Evolutionary conservation across 2,797 vertebrate species (phyloP).

Genomic region (Eospalax fontanierii): DNA sequence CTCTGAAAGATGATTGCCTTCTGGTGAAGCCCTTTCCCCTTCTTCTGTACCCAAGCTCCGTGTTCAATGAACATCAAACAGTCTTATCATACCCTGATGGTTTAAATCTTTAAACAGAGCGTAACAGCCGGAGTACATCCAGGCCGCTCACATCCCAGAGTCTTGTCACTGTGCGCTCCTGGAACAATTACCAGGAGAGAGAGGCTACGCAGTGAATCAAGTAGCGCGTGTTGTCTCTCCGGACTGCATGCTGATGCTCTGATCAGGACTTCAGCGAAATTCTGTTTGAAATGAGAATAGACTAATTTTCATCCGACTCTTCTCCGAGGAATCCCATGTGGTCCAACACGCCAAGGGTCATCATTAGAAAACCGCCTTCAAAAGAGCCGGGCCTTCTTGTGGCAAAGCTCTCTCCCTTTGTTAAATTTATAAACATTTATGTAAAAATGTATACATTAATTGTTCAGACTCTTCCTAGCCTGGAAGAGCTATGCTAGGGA

Average conservation of each 20-base stretch:
- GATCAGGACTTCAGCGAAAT: conserved; percentile 99
- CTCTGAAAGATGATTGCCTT: conserved; percentile 97
- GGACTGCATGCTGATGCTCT: conserved; percentile 95
- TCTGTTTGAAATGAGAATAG: conserved; percentile 99
- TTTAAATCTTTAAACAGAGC: conserved; percentile 99
- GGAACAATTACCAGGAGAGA: conserved; percentile 97
- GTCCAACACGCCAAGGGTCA: conserved; percentile 99
- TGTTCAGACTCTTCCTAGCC: conserved; percentile 88
- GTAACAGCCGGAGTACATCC: conserved; percentile 99
- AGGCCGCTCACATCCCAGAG: conserved; percentile 96
- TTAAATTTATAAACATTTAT: conserved; percentile 98
- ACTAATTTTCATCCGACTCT: conserved; percentile 99
- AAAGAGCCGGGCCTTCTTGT: conserved; percentile 93
- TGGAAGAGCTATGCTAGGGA: conserved; percentile 84
- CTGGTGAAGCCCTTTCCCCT: conserved; percentile 94
- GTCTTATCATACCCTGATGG: conserved; percentile 98
- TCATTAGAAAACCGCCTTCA: conserved; percentile 99
- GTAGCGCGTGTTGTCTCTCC: conserved; percentile 94
- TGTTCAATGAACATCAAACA: conserved; percentile 99
- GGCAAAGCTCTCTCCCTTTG: conserved; percentile 92
- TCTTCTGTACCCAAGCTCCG: conserved; percentile 95
- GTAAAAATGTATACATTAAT: conserved; percentile 94
- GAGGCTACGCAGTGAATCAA: conserved; percentile 91
- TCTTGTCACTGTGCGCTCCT: conserved; percentile 96
- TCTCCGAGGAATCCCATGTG: conserved; percentile 97